Evolutionary conservation across 1,140 invertebrate genomes (phyloP).

Genomic region (Drosophila lacteicornis): DNA sequence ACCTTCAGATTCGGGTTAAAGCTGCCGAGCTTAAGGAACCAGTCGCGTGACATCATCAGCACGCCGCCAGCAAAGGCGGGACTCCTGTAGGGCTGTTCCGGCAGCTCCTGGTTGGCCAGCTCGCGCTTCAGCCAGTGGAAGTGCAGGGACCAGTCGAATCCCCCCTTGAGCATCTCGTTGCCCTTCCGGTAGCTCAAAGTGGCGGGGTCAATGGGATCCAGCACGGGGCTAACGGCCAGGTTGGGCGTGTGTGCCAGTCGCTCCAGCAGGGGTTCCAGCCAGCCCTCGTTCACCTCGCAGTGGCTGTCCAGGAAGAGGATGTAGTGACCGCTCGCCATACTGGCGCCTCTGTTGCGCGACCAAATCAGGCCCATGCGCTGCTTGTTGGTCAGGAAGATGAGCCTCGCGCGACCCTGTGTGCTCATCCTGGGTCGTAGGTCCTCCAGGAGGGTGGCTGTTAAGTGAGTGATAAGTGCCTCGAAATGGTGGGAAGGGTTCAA

Average conservation of each 20-base stretch:
- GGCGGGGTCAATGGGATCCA: constrained; percentile 88
- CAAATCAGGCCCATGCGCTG: constrained; percentile 92
- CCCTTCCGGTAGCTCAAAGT: constrained; percentile 86
- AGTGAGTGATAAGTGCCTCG: not conserved
- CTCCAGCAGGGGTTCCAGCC: constrained; percentile 89
- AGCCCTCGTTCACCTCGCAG: constrained; percentile 90
- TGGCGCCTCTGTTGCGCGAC: constrained; percentile 89
- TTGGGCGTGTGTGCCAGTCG: constrained; percentile 69
- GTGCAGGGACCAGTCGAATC: constrained; percentile 97
- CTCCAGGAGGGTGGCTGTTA: constrained; percentile 39
- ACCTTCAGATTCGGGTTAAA: constrained; percentile 90
- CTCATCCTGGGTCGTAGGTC: constrained; percentile 86
- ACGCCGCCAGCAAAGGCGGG: constrained; percentile 93
- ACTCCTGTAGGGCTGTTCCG: constrained; percentile 84
- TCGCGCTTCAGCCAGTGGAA: constrained; percentile 95
- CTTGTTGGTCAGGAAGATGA: constrained; percentile 86
- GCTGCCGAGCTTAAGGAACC: constrained; percentile 92
- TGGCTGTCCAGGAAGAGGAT: constrained; percentile 93
- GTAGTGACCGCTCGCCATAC: constrained; percentile 88
- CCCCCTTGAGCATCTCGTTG: constrained; percentile 92
- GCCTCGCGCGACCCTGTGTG: constrained; percentile 41
- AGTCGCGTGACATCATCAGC: constrained; percentile 90
- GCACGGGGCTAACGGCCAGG: constrained; percentile 86
- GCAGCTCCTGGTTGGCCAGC: constrained; percentile 20
- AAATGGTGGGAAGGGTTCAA: not conserved